Conservation (phyloP, 2,113 vertebrate species). For the Odocoileus hemionus region DNA sequence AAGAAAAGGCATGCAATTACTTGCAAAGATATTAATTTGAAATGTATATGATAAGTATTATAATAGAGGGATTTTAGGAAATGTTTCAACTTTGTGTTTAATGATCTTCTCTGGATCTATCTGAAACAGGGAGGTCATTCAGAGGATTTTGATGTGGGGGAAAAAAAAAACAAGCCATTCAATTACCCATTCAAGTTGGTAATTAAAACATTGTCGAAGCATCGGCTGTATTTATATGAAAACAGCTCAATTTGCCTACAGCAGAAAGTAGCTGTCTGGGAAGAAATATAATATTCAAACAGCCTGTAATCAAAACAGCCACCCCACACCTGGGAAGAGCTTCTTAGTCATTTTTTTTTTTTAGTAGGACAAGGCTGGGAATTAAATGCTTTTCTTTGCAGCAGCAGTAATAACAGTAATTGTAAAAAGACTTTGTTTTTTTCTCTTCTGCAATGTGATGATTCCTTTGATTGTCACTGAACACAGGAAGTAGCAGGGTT, state of each 20-base stretch:
- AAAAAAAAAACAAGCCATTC: neutral
- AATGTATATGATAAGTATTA: neutral
- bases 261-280: neutral
- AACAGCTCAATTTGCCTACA: conserved; percentile 3
- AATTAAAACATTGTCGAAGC: conserved; percentile 57
- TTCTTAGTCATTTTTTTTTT: neutral
- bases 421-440: neutral
- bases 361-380: neutral
- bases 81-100: neutral
- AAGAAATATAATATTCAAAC: neutral
- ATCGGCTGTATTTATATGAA: conserved; percentile 34
- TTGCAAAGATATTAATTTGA: neutral
- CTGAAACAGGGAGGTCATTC: conserved; percentile 6
- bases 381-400: conserved; percentile 10
- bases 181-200: neutral
- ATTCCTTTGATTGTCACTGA: neutral
- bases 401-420: neutral
- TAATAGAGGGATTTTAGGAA: neutral
- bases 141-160: neutral
- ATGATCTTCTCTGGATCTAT: neutral
- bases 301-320: neutral
- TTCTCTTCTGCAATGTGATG: neutral
- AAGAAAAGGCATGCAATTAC: neutral
- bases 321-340: neutral
- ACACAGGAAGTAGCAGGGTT: neutral